Evolutionary conservation across 2,888 invertebrate species (phyloP).

Genomic region (Mythimna vitellina): DNA sequence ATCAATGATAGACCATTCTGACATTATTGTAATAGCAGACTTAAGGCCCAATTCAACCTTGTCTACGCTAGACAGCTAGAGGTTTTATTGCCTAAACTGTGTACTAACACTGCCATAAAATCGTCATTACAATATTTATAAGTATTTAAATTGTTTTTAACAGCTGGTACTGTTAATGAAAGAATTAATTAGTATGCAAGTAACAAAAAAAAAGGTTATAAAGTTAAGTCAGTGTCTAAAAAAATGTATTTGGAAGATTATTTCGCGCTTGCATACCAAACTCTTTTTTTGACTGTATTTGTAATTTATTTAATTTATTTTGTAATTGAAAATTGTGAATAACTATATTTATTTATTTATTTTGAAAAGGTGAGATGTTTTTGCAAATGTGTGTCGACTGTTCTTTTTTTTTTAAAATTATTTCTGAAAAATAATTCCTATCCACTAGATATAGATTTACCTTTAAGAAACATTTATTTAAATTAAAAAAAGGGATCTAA

Average conservation of each 20-base stretch:
- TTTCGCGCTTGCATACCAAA: neutral
- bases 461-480: constrained; percentile 24
- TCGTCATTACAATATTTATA: neutral
- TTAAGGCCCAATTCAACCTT: neutral
- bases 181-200: neutral
- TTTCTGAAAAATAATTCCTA: constrained; percentile 1
- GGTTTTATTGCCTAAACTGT: constrained; percentile 6
- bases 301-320: neutral
- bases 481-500: constrained; percentile 30
- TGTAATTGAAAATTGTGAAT: constrained; percentile 4
- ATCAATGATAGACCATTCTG: no score
- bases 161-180: constrained; percentile 3
- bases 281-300: constrained; percentile 2
- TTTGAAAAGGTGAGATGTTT: neutral
- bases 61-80: constrained; percentile 30
- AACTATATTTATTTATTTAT: neutral
- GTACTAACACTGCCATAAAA: constrained; percentile 13
- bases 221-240: no score
- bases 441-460: constrained; percentile 25
- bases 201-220: neutral
- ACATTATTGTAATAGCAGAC: no score
- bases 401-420: neutral
- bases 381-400: neutral
- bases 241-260: neutral
- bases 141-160: constrained; percentile 1